Percentiles rank a stretch among this genome's conserved stretches.
These are phyloP conservation scores for Cervus canadensis DNA, from an alignment of 2,113 vertebrate genomes.

Conservation along the genomic window DNA sequence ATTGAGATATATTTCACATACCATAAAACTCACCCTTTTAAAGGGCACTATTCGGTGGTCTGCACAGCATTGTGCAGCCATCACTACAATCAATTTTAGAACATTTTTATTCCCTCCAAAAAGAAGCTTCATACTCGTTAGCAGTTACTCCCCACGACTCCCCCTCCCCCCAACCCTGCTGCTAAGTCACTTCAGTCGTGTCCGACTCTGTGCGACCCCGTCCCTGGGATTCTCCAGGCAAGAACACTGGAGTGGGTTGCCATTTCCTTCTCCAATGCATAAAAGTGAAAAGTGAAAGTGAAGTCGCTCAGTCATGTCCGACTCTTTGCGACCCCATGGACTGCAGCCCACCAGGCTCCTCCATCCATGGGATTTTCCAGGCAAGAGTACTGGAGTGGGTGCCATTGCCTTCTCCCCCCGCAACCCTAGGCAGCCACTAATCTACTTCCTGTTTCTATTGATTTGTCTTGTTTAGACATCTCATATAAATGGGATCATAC, in stretches of 20 bases:
- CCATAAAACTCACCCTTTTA: conserved; percentile 11
- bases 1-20: background rate
- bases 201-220: too few relatives aligned
- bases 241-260: too few relatives aligned
- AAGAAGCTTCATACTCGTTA: background rate
- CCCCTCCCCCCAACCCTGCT: background rate
- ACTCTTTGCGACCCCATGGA: too few relatives aligned
- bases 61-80: background rate
- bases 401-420: background rate
- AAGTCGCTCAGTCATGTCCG: too few relatives aligned
- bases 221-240: too few relatives aligned
- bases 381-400: too few relatives aligned
- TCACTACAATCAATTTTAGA: conserved; percentile 1
- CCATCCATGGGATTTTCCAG: too few relatives aligned
- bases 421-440: background rate
- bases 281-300: too few relatives aligned
- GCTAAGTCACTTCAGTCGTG: too few relatives aligned
- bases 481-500: background rate
- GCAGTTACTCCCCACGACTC: background rate
- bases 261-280: too few relatives aligned
- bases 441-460: background rate
- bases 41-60: background rate
- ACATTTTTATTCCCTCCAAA: background rate
- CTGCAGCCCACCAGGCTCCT: too few relatives aligned
- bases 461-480: background rate